Base-by-base conservation (phyloP, 1,140 invertebrate species). In the Carcinoscorpius rotundicauda region DNA sequence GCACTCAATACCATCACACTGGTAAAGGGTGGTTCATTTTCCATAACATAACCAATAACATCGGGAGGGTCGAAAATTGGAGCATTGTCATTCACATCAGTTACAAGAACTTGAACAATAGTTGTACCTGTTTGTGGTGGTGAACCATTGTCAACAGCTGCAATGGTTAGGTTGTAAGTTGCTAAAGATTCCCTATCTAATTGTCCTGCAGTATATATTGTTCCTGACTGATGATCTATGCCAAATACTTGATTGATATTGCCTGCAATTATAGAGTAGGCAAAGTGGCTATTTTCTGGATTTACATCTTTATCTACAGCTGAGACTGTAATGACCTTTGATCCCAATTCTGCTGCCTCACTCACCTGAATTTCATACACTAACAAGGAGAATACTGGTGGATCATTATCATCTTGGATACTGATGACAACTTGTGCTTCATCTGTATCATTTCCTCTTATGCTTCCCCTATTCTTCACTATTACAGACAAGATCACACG, bases 331-430 rank as follows among this genome's bases (percentile, higher is more conserved):
- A 87, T 77, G 0, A 97, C 84, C 71, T 82, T 82, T 3, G 87
- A 84, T 0, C 89, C 91, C 4, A 85, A 73, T 0, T 74, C 67
- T 11, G 89, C 83, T 1, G 88, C 89, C 74, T 95, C 91, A 70
- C 92, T 86, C 11, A 93, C 86, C 9, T 58, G 52, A 4, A 77
- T 76, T 67, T 75, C 64, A 55, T 94, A 95, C 49, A 87, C 86
- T 2, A 86, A 85, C 6, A 84, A 82, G 5, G 82, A 78, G 75
- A 97, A 97, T 75, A 93, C 88, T 1, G 93, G 93, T 4, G 93
- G 91, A 80, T 97, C 93, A 73, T 97, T 97, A 4, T 93, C 92
- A 76, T 97, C 93, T 79, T 94, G 89, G 63, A 97, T 90, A 1
- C 87, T 88, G 64, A 97, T 88, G 49, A 91, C 89, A 0, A 97